These are phyloP conservation scores for Microvelia longipes DNA, from an alignment of 1,140 invertebrate species.

Conservation along the genomic window DNA sequence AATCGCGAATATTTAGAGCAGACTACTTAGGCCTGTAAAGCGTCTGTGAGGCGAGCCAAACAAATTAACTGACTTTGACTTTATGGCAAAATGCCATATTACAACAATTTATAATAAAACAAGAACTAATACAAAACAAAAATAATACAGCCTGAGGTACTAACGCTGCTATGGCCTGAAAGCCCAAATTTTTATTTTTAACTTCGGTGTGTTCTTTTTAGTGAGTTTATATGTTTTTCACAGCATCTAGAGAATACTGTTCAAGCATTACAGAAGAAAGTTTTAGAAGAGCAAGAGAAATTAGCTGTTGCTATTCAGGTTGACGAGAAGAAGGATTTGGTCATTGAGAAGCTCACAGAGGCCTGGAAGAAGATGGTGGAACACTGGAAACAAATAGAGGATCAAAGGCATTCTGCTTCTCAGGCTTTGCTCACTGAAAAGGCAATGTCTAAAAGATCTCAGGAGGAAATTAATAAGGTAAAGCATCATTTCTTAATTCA, in stretches of 20 bases:
- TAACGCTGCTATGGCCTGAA: too few species aligned
- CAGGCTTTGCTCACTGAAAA: conserved; percentile 25
- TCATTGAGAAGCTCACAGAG: conserved; percentile 44
- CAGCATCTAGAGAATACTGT: conserved; percentile 63
- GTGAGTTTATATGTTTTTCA: too few species aligned
- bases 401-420: conserved; percentile 29
- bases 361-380: conserved; percentile 36
- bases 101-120: too few species aligned
- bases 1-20: too few species aligned
- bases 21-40: too few species aligned
- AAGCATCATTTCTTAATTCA: background rate
- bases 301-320: conserved; percentile 58
- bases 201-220: too few species aligned
- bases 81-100: too few species aligned
- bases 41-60: too few species aligned
- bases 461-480: conserved; percentile 20
- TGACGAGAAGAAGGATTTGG: conserved; percentile 52
- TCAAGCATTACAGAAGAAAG: conserved; percentile 49
- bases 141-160: too few species aligned
- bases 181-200: too few species aligned
- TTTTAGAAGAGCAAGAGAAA: conserved; percentile 59
- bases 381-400: conserved; percentile 31
- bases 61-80: too few species aligned
- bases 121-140: too few species aligned
- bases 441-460: conserved; percentile 8